Evolutionary conservation across 2,888 invertebrate genomes (phyloP), one percentile per base, ranked within the genome.

Genomic region (Lacanobia wlatinum): DNA sequence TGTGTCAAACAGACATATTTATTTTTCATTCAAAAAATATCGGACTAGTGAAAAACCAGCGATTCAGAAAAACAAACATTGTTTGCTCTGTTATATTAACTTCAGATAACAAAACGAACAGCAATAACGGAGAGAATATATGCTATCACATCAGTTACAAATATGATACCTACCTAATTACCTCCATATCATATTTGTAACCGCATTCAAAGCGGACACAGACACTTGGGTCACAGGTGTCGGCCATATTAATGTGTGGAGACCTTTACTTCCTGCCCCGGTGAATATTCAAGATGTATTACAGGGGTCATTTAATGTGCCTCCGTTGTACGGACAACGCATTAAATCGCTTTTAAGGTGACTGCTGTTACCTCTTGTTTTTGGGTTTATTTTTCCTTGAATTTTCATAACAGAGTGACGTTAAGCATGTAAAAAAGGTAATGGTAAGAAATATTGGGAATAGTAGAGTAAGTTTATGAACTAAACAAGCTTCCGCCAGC

Each of bases 221-320:
- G 53, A 69, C 21, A 81, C 82, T 81, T 75, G 70, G 70, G 68
- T 67, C 74, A 66, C 83, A 87, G 85, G 87, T 87, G 87, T 71
- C 68, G 74, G 68, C 65, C 80, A 82, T 86, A 84, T 84, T 82
- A 87, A 88, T 85, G 80, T 77, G 75, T 61, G 78, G 77, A 74
- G 66, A 83, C 87, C 80, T 82, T 78, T 77, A 76, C 81, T 82
- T 85, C 81, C 76, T 72, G 64, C 55, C 62, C 74, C 80, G 82
- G 86, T 91, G 90, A 91, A 93, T 92, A 92, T 92, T 92, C 89
- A 90, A 91, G 88, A 89, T 89, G 88, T 88, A 88, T 91, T 90
- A 90, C 86, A 89, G 86, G 88, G 90, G 88, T 90, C 89, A 90
- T 92, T 91, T 91, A 88, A 84, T 80, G 65, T 61, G 72, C 69